Conservation (phyloP, 2,888 invertebrate species). For the Lampropteryx suffumata region DNA sequence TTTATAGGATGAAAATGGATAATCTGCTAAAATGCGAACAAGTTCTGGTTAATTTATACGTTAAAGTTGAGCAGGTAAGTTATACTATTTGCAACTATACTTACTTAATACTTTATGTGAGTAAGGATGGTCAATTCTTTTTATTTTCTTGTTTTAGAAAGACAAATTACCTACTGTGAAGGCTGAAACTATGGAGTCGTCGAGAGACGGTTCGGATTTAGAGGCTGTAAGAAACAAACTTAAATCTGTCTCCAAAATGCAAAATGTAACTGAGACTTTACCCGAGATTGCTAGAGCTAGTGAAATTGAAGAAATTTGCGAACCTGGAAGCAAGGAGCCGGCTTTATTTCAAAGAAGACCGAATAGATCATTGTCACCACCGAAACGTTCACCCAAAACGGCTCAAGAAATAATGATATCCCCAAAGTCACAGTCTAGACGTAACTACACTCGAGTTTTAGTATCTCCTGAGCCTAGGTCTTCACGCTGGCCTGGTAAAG, state of each 20-base stretch:
- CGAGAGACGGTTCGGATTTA: conserved; percentile 47
- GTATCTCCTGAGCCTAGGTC: conserved; percentile 61
- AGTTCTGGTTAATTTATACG: conserved; percentile 85
- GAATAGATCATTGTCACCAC: conserved; percentile 43
- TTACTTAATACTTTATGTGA: too few relatives aligned
- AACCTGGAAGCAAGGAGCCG: conserved; percentile 68
- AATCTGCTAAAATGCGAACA: conserved; percentile 87
- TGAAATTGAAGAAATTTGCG: conserved; percentile 57
- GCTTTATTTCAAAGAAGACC: conserved; percentile 73
- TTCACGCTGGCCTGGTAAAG: conserved; percentile 40
- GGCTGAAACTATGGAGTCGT: conserved; percentile 32
- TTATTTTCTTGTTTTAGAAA: conserved; percentile 49
- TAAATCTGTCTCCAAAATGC: conserved; percentile 52
- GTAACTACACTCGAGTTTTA: conserved; percentile 67
- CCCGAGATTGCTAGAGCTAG: conserved; percentile 67
- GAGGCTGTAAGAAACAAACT: conserved; percentile 63
- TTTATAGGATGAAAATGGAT: conserved; percentile 85
- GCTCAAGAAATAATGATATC: conserved; percentile 16
- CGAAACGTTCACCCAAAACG: conserved; percentile 25
- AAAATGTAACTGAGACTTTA: conserved; percentile 53
- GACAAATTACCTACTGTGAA: conserved; percentile 47
- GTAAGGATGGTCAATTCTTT: too few relatives aligned
- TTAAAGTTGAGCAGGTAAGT: conserved; percentile 84
- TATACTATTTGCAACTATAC: too few relatives aligned
- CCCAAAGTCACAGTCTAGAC: conserved; percentile 30